phyloP scores from a whole-genome alignment of 2,888 invertebrate species.

The Chrysodeixis includens region DNA sequence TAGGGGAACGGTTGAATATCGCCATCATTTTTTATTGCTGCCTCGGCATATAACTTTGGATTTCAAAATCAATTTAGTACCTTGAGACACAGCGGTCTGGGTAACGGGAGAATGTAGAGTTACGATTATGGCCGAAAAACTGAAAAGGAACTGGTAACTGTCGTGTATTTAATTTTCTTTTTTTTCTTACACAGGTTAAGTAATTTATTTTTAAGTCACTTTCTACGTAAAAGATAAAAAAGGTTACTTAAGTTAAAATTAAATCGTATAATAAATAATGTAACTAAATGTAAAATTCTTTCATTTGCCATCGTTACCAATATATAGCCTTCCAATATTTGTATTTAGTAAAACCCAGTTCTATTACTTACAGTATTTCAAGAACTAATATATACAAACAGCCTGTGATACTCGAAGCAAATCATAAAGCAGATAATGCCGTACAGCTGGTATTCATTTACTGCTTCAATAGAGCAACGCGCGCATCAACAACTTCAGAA shows the following conservation, averaged over 20 bases:
- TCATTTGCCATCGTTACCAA: too few species aligned
- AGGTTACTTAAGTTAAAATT: too few species aligned
- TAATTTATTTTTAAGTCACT: too few species aligned
- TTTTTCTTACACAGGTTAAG: background rate
- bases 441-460: background rate
- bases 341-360: too few species aligned
- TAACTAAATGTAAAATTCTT: too few species aligned
- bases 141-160: background rate
- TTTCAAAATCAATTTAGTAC: background rate
- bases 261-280: too few species aligned
- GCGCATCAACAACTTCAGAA: background rate
- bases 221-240: too few species aligned
- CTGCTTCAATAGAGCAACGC: background rate
- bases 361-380: too few species aligned
- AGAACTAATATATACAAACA: background rate
- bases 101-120: background rate
- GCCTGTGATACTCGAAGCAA: background rate
- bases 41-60: slow-evolving; percentile 4
- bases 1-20: slow-evolving; percentile 2
- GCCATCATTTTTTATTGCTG: background rate
- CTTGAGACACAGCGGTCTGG: background rate
- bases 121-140: background rate
- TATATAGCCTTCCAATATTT: too few species aligned
- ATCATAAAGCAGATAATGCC: background rate
- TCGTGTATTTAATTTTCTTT: background rate